Base-by-base conservation (phyloP, 2,888 invertebrate species). In the Orthosia gracilis region DNA sequence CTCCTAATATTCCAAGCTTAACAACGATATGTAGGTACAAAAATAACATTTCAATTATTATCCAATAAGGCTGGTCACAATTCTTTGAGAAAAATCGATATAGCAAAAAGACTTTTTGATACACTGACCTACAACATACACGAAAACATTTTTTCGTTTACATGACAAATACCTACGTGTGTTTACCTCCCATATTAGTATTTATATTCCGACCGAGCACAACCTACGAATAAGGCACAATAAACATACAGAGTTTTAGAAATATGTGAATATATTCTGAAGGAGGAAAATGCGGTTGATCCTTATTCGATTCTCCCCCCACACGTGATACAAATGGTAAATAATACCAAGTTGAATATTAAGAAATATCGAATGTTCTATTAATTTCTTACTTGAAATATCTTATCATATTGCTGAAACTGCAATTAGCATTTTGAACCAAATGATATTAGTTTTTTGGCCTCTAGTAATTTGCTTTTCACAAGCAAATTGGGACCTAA, bases 201-300 rank as follows among this genome's bases (percentile, higher is more conserved):
- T 84, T 84, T 68, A 68, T 80, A 80, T 82, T 76, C 76, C 57
- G 13, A 58, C 55, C 69, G 58, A 73, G 69, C 54, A 50, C 23
- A 50, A 54, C 47, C 58, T 65, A 45, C 55, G 49, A 83, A 79
- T 70, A 70, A 63, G 59, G 52, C 52, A 68, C 68, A 83, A 80
- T 69, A 83, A 71, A 68, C 26, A 65, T 68, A 62, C 52, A 65
- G 79, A 72, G 76, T 49, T 84, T 80, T 68, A 66, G 67, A 76
- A 84, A 84, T 75, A 81, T 81, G 50, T 61, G 61, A 66, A 64
- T 57, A 54, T 84, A 68, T 82, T 81, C 50, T 31, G 76, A 31
- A 66, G 64, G 31, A 76, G 76, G 82, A 73, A 84, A 82, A 81
- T 54, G 57, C 17, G 80, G 23, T 66, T 66, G 40, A 78, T 78